Evolutionary conservation across 2,888 invertebrate species (phyloP), one percentile per base, ranked within the genome.

Genomic region (Agrochola lychnidis): DNA sequence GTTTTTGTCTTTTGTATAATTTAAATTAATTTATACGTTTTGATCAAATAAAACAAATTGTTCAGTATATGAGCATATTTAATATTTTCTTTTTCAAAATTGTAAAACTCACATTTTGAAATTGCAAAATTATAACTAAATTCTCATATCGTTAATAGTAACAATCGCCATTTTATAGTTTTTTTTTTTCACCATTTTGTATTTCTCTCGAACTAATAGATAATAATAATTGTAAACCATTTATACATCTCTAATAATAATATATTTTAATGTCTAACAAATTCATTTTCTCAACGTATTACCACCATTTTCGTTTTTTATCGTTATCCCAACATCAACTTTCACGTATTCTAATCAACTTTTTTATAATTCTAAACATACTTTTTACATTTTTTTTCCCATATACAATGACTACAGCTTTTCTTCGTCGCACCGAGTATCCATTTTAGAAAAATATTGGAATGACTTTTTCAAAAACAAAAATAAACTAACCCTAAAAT

Each of bases 51-150:
- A 94, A 94, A 94, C 91, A 89, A 89, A 76, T 79, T 59, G 51
- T 87, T 91, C 89, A 93, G 93, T 95, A 95, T 96, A 96, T 96
- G 96, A 96, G 96, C 96, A 96, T 96, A 96, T 96, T 96, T 96
- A 96, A 96, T 96, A 96, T 96, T 96, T 96, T 96, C 96, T 95
- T 95, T 94, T 96, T 96, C 96, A 96, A 96, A 96, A 96, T 96
- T 96, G 96, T 96, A 96, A 96, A 96, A 96, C 96, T 96, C 96
- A 96, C 96, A 96, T 96, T 96, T 96, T 96, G 96, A 96, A 96
- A 95, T 96, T 96, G 96, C 96, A 96, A 96, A 96, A 96, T 96
- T 96, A 96, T 95, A 96, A 96, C 96, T 96, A 96, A 96, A 95
- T 96, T 96, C 95, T 96, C 96, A 96, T 96, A 96, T 96, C 95